Evolutionary conservation across 2,888 invertebrate species (phyloP), one percentile per base, ranked within the genome.

Genomic region (Busseola fusca): DNA sequence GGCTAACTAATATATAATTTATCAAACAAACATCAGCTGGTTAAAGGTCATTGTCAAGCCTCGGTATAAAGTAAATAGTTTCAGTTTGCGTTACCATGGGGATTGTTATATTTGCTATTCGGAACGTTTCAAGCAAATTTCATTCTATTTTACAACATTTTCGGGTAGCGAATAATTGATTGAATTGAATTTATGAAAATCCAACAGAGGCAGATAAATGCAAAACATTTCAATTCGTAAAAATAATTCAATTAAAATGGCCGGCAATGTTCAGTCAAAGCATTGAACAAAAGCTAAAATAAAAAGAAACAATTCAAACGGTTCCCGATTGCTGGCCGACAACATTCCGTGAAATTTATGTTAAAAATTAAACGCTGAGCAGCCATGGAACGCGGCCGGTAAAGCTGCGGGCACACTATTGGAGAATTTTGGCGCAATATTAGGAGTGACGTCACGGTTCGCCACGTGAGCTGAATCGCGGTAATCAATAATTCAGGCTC

Each of bases 401-500:
- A 69, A 75, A 56, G 69, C 66, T 48, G 59, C 42, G 52, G 40
- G 30, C 54, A 69, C 67, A 75, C 27, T 3, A 52, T 34, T 34
- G 34, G 54, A 52, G 67, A 64, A 62, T 67, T 78, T 70, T 52
- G 48, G 57, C 62, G 74, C 54, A 69, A 70, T 60, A 80, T 85
- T 84, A 69, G 71, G 42, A 74, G 74, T 76, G 84, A 84, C 83
- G 76, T 81, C 74, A 77, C 63, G 52, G 50, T 25, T 45, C 34
- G 27, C 74, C 72, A 63, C 84, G 81, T 74, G 77, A 72, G 66
- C 66, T 57, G 76, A 74, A 80, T 78, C 57, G 64, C 21, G n/a
- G 69, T 65, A 73, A 82, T 86, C 85, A 85, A 86, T 86, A 80
- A 81, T 81, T 79, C 76, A 84, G 74, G 71, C 50, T 59, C 63